These are phyloP conservation scores for Caranx ignobilis DNA, from an alignment of 2,113 vertebrate genomes.

Conservation along the genomic window DNA sequence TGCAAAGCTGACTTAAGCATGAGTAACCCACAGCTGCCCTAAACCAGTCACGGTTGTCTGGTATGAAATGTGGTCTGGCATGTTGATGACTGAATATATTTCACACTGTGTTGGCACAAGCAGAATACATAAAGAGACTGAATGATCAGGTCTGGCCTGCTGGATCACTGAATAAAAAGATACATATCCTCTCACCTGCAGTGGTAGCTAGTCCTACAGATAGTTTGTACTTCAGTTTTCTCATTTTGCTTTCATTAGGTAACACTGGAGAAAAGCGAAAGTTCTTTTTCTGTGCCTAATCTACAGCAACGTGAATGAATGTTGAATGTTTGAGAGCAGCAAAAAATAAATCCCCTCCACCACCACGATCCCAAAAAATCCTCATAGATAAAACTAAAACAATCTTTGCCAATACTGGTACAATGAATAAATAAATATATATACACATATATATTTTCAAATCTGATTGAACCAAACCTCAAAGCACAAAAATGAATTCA, in stretches of 20 bases:
- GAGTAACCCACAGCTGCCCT: not conserved
- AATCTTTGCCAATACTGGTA: not conserved
- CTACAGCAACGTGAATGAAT: too few relatives aligned
- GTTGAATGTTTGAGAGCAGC: not conserved
- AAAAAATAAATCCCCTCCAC: too few relatives aligned
- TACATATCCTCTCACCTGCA: not conserved
- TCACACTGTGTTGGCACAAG: not conserved
- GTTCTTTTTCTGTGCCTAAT: not conserved
- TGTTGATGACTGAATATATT: conserved; percentile 1
- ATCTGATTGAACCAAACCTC: not conserved
- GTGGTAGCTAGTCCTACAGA: not conserved
- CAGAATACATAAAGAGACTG: not conserved
- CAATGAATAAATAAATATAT: too few relatives aligned
- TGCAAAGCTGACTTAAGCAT: not conserved
- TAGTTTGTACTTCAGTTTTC: not conserved
- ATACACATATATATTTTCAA: not conserved
- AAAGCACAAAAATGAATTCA: not conserved
- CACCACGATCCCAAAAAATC: not conserved
- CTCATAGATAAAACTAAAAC: not conserved
- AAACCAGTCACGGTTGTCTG: not conserved
- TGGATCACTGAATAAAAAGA: not conserved
- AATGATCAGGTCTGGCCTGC: not conserved
- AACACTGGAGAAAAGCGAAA: not conserved
- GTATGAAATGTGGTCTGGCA: not conserved
- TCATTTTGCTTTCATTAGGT: not conserved